phyloP scores from a whole-genome alignment of 2,888 invertebrate genomes.

The Microchrysa polita region DNA sequence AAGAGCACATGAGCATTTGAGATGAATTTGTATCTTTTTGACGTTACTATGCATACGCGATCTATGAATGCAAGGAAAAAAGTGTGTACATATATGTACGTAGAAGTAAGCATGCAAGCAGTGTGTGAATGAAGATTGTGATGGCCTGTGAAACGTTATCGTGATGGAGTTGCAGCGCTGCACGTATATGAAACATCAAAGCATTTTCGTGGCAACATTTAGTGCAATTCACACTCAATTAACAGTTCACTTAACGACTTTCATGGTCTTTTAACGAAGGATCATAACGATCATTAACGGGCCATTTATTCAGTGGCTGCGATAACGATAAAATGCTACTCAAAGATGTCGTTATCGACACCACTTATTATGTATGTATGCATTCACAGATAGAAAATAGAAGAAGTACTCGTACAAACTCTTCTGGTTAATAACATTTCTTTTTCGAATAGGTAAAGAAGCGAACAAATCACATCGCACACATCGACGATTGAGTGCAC shows the following conservation, averaged over 20 bases:
- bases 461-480: not conserved
- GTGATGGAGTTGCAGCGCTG: not conserved
- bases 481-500: constrained; percentile 22
- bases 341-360: constrained; percentile 28
- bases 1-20: no score
- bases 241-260: constrained; percentile 42
- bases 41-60: constrained; percentile 6
- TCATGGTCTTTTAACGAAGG: constrained; percentile 42
- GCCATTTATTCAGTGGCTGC: constrained; percentile 31
- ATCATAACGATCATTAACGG: constrained; percentile 40
- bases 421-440: constrained; percentile 34
- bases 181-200: constrained; percentile 36
- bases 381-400: not conserved
- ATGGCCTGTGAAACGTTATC: not conserved
- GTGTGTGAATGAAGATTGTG: no score
- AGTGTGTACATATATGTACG: not conserved
- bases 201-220: constrained; percentile 34
- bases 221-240: constrained; percentile 43
- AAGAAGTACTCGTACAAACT: no score
- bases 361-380: no score
- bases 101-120: no score
- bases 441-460: not conserved
- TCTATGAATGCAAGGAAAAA: constrained; percentile 6
- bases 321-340: constrained; percentile 24
- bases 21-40: no score